Conservation (phyloP, 1,140 invertebrate species). For the Polyergus mexicanus region DNA sequence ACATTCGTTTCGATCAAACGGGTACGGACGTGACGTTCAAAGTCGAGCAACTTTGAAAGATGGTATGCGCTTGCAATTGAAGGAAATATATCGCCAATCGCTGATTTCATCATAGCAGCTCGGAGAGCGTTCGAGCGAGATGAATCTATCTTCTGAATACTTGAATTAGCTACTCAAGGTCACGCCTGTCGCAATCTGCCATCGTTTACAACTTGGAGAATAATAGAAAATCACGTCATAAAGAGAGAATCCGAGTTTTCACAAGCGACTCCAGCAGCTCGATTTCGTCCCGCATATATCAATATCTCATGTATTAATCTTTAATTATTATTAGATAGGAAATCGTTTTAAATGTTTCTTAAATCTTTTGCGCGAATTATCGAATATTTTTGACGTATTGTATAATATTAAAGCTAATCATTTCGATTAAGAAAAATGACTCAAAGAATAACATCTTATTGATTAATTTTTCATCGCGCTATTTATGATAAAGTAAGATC, state of each 20-base stretch:
- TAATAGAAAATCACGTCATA: slow-evolving; percentile 36
- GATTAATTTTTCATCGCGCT: too few species aligned
- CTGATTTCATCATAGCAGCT: slow-evolving; percentile 1
- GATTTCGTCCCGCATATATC: background rate
- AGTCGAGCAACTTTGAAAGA: background rate
- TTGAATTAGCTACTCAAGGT: slow-evolving; percentile 27
- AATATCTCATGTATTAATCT: slow-evolving; percentile 3
- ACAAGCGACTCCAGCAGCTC: background rate
- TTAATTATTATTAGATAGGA: background rate
- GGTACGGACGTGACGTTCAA: background rate
- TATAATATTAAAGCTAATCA: background rate
- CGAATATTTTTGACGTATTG: background rate
- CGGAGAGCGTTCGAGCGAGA: slow-evolving; percentile 5
- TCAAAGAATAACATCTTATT: background rate
- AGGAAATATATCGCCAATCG: slow-evolving; percentile 26
- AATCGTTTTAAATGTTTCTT: background rate
- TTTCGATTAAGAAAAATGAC: too few species aligned
- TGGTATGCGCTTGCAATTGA: slow-evolving; percentile 6
- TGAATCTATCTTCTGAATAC: slow-evolving; percentile 28
- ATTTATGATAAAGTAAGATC: background rate
- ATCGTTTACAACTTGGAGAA: background rate
- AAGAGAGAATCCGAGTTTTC: slow-evolving; percentile 27
- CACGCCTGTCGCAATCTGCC: background rate
- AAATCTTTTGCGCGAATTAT: background rate
- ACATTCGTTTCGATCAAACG: slow-evolving; percentile 28